Conservation (phyloP, 2,113 vertebrate species). For the Corvus moneduloides region DNA sequence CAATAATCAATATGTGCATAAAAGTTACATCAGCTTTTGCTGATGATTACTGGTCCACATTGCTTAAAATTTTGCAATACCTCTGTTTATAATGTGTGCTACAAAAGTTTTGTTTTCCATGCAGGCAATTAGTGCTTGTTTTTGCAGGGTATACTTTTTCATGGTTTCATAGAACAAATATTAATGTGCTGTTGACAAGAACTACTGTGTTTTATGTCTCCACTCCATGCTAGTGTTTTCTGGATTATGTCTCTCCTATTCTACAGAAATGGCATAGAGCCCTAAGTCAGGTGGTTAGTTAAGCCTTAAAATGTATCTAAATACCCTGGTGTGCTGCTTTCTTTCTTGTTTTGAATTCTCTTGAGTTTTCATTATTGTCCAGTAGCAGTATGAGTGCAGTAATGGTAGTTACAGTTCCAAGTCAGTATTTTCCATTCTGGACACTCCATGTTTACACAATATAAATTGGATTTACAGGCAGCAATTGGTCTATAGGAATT, state of each 20-base stretch:
- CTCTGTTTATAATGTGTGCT: constrained; percentile 45
- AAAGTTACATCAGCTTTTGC: constrained; percentile 38
- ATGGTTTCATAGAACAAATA: constrained; percentile 16
- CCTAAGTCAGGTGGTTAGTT: background rate
- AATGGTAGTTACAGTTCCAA: background rate
- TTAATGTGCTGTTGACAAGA: constrained; percentile 1
- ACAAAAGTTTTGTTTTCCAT: background rate
- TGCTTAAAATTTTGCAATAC: constrained; percentile 40
- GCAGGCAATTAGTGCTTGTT: constrained; percentile 49
- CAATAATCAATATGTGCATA: constrained; percentile 43
- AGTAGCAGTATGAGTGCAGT: constrained; percentile 7
- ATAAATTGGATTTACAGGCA: constrained; percentile 12
- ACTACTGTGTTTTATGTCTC: constrained; percentile 47
- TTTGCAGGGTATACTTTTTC: constrained; percentile 53
- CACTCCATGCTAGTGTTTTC: constrained; percentile 14
- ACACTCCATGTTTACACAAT: constrained; percentile 35
- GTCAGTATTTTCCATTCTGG: constrained; percentile 32
- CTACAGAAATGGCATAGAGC: background rate
- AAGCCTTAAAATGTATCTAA: background rate
- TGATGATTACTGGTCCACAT: constrained; percentile 50
- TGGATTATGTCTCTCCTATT: background rate
- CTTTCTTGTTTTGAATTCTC: background rate
- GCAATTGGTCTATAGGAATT: constrained; percentile 9
- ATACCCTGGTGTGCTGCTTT: background rate
- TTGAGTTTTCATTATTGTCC: background rate